Evolutionary conservation across 2,113 vertebrate species (phyloP).

Genomic region (Cettia cetti): DNA sequence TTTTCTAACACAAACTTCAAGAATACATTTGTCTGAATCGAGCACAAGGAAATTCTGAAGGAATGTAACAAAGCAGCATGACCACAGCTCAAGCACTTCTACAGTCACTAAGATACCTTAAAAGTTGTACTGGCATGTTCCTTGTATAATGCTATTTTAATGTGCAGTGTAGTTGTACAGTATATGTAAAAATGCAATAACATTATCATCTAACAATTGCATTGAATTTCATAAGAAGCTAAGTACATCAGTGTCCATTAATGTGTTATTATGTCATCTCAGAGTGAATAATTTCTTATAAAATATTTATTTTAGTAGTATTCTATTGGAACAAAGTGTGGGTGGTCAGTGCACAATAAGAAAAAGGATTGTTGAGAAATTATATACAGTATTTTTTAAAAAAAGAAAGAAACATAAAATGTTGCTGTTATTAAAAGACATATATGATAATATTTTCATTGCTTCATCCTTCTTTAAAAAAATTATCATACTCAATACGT

Average conservation of each 20-base stretch:
- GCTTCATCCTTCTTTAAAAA: background rate
- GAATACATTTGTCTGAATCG: fast-evolving
- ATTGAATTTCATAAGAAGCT: background rate
- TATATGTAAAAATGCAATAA: background rate
- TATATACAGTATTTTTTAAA: background rate
- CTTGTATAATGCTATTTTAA: background rate
- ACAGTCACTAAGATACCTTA: background rate
- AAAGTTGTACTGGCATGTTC: background rate
- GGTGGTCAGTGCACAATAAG: background rate
- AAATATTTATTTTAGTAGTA: background rate
- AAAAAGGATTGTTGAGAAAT: background rate
- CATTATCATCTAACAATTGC: background rate
- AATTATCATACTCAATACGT: background rate
- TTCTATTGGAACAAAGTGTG: background rate
- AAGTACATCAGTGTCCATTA: background rate
- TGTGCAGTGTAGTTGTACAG: background rate
- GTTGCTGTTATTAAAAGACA: background rate
- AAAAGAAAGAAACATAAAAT: background rate
- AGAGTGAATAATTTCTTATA: background rate
- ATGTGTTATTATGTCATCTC: background rate
- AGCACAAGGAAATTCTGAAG: background rate
- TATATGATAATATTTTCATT: background rate
- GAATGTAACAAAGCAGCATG: background rate
- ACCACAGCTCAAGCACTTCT: background rate
- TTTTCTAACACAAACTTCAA: background rate